Percentiles rank a stretch among this genome's conserved stretches.
Evolutionary conservation across 2,113 vertebrate species (phyloP).

Genomic region (Martes martes): DNA sequence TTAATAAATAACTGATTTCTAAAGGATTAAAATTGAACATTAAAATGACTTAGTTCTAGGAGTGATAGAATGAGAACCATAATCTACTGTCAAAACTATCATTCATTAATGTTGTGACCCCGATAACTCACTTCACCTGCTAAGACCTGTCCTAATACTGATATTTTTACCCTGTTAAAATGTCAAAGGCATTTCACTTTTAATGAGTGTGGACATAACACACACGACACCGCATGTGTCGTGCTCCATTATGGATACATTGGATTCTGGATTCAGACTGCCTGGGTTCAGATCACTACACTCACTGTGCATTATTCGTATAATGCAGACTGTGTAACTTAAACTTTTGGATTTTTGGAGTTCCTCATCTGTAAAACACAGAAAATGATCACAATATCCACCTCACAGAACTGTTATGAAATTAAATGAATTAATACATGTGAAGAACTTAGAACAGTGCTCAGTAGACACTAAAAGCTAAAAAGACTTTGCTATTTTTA

Average conservation of each 20-base stretch:
- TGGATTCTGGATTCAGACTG: background rate
- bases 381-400: background rate
- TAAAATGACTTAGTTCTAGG: background rate
- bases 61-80: background rate
- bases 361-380: background rate
- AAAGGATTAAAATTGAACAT: constrained; percentile 2
- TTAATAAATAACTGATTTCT: background rate
- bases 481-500: background rate
- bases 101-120: background rate
- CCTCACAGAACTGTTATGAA: background rate
- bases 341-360: background rate
- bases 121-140: background rate
- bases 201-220: background rate
- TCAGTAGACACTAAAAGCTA: background rate
- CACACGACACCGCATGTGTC: background rate
- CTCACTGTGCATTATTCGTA: background rate
- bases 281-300: background rate
- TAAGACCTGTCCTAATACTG: background rate
- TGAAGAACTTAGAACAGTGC: background rate
- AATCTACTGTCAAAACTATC: background rate
- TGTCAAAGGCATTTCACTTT: background rate
- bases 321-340: background rate
- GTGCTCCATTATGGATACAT: background rate
- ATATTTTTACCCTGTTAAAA: background rate
- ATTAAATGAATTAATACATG: background rate